Evolutionary conservation across 1,140 invertebrate genomes (phyloP).

Genomic region (Harpegnathos saltator): DNA sequence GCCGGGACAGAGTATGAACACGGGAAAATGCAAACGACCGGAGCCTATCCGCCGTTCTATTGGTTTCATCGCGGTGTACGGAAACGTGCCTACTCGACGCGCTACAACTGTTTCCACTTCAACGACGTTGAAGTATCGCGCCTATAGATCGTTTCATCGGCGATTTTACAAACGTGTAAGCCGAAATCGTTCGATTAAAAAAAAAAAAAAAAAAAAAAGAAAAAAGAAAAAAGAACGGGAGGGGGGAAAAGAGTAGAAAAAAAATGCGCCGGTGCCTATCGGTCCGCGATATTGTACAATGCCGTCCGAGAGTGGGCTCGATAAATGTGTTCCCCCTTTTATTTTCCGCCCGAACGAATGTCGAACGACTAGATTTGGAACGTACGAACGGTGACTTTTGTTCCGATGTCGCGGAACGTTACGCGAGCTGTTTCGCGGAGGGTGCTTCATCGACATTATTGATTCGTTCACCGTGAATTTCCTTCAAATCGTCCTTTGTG

Average conservation of each 20-base stretch:
- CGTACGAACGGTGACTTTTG: constrained; percentile 55
- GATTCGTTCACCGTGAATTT: constrained; percentile 31
- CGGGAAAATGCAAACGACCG: constrained; percentile 58
- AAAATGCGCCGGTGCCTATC: constrained; percentile 27
- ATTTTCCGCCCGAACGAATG: constrained; percentile 57
- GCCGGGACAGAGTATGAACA: constrained; percentile 46
- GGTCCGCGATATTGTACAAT: constrained; percentile 57
- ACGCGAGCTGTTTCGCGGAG: constrained; percentile 4
- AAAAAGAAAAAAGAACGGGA: too few relatives aligned
- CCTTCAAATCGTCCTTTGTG: background rate
- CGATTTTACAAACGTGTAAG: constrained; percentile 71
- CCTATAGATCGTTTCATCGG: constrained; percentile 66
- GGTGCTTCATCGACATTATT: constrained; percentile 32
- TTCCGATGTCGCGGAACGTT: constrained; percentile 32
- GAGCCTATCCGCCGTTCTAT: constrained; percentile 37
- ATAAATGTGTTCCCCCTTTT: constrained; percentile 53
- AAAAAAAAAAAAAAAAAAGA: constrained; percentile 37
- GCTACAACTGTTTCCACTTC: constrained; percentile 70
- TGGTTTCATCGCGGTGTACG: constrained; percentile 67
- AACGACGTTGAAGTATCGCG: constrained; percentile 65
- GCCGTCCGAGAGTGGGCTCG: constrained; percentile 50
- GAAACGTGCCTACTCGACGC: constrained; percentile 67
- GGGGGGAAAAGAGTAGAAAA: constrained; percentile 30
- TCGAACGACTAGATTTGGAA: constrained; percentile 55
- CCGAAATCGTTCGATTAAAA: constrained; percentile 59